These are phyloP conservation scores for Pygoscelis adeliae DNA, from an alignment of 2,113 vertebrate genomes.

Conservation along the genomic window DNA sequence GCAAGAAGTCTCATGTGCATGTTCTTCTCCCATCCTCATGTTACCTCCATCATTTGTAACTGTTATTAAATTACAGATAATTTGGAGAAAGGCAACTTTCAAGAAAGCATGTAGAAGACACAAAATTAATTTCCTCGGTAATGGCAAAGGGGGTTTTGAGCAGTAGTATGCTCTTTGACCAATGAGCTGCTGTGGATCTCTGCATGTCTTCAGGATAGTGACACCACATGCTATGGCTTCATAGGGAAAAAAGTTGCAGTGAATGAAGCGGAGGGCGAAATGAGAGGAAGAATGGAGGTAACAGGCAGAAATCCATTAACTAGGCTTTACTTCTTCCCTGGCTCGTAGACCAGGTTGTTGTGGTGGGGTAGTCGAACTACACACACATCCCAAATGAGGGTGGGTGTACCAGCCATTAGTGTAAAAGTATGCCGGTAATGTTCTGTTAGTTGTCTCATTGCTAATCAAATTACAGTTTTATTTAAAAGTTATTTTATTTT, in stretches of 20 bases:
- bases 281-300: not conserved
- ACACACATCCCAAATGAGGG: not conserved
- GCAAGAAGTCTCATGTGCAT: not conserved
- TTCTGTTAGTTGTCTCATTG: not conserved
- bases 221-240: not conserved
- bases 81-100: not conserved
- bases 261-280: not conserved
- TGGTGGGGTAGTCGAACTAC: not conserved
- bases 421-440: not conserved
- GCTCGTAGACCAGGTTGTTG: not conserved
- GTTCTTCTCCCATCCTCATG: not conserved
- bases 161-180: not conserved
- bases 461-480: not conserved
- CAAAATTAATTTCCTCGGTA: not conserved
- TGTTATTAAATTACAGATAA: not conserved
- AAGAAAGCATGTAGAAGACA: not conserved
- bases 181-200: not conserved
- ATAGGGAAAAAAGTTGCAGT: not conserved
- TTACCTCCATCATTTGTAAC: not conserved
- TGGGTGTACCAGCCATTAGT: not conserved
- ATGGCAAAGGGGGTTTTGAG: not conserved
- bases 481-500: not conserved
- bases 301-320: not conserved
- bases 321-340: not conserved
- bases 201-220: not conserved